phyloP scores from a whole-genome alignment of 2,113 vertebrate species.

The Nicator chloris region DNA sequence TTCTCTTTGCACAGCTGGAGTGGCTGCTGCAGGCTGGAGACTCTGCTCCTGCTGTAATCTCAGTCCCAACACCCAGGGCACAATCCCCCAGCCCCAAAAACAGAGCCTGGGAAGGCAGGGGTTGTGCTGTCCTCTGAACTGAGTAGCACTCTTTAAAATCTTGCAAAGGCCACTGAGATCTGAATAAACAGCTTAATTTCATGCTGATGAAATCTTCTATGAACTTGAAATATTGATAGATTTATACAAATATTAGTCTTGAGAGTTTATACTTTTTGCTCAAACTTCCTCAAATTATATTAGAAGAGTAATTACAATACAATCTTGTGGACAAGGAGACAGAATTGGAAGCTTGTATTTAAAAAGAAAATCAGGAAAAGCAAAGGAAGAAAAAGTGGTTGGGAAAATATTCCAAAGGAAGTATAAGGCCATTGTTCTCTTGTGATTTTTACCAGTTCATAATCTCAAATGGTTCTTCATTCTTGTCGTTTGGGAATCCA shows the following conservation, averaged over 20 bases:
- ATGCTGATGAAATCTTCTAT: neutral
- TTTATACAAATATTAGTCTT: neutral
- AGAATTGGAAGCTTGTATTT: neutral
- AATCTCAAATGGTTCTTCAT: neutral
- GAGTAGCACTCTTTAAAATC: neutral
- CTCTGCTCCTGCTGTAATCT: slow-evolving; percentile 7
- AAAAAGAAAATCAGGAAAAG: neutral
- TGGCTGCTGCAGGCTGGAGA: neutral
- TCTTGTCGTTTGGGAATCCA: neutral
- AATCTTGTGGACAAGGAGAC: neutral
- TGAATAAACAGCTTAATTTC: slow-evolving; percentile 23
- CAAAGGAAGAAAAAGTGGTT: neutral
- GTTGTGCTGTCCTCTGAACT: slow-evolving; percentile 34
- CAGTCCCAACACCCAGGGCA: neutral
- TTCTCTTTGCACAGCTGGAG: neutral
- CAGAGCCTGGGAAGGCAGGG: neutral
- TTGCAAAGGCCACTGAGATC: neutral
- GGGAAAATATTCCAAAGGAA: neutral
- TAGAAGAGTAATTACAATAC: neutral
- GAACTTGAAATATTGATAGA: neutral
- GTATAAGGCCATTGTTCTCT: neutral
- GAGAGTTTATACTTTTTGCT: neutral
- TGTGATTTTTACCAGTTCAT: slow-evolving; percentile 10
- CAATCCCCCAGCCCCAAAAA: neutral
- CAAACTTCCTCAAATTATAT: neutral